Evolutionary conservation across 2,113 vertebrate genomes (phyloP).

Genomic region (Xenus cinereus): DNA sequence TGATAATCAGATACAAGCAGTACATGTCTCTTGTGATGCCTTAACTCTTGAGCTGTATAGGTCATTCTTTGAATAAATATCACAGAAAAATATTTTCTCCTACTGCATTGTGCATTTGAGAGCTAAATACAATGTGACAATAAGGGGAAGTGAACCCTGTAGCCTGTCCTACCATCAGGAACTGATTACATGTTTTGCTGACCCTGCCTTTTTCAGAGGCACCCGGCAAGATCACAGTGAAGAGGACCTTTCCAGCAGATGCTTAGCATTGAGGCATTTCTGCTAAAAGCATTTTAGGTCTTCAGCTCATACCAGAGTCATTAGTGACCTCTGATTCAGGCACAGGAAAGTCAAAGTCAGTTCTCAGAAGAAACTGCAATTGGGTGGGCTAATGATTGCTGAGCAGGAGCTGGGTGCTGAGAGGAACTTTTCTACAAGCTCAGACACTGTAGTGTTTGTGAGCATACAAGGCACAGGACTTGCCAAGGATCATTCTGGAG

Average conservation of each 20-base stretch:
- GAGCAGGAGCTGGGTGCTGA: background rate
- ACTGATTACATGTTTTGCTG: background rate
- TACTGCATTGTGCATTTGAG: background rate
- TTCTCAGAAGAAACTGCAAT: background rate
- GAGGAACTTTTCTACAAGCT: background rate
- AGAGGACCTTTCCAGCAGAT: background rate
- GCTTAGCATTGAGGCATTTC: background rate
- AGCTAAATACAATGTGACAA: background rate
- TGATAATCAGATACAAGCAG: background rate
- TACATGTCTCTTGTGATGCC: background rate
- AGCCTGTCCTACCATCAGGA: background rate
- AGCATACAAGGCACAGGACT: background rate
- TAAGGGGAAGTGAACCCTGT: background rate
- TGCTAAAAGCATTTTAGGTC: background rate
- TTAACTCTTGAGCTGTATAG: background rate
- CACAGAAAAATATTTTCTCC: background rate
- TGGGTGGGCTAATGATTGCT: background rate
- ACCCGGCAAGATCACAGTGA: fast-evolving
- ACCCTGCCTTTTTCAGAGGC: background rate
- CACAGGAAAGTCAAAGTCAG: background rate
- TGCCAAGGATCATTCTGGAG: background rate
- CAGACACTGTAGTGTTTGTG: background rate
- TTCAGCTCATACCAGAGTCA: background rate
- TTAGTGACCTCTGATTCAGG: background rate
- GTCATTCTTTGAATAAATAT: background rate